Base-by-base conservation (phyloP, 2,113 vertebrate genomes). In the Amphiprion percula region DNA sequence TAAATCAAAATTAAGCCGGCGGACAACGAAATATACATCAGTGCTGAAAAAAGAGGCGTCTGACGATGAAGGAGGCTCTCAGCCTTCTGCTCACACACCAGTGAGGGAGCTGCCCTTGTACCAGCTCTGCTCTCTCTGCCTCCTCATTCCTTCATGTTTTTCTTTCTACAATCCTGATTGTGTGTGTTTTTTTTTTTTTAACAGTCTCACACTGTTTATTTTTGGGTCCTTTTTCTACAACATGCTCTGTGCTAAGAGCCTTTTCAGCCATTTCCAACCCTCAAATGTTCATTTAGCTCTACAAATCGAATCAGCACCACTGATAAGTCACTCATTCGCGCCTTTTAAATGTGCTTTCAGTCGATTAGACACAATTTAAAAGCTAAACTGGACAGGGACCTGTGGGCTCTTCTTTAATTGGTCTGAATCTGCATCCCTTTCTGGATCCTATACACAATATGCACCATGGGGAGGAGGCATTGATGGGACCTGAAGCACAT, bases 1-100 rank as follows among this genome's bases (percentile, higher is more conserved):
- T 99, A 99, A 99, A 99, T 99, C 98, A 99, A 98, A 98, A 99
- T 99, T 98, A 99, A 97, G 97, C 70, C 94, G 88, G 94, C 94
- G 96, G 97, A 97, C 97, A 98, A 97, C 97, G 96, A 97, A 98
- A 97, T 99, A 98, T 97, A 98, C 97, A 98, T 97, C 96, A 97
- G 95, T 96, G 96, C 94, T 94, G 11, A 33, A 62, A 16, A 23
- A n/a, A 68, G 95, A 96, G 17, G n/a, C 4, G 17, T 9, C 93
- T 96, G 96, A 97, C 95, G 96, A 94, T 95, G 96, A 96, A 96
- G 95, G 95, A 96, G 95, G 93, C 60, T 75, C 64, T 14, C 58
- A 67, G 90, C 95, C 94, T 91, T 91, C 92, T 92, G 82, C 95
- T 92, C 94, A 86, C 94, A 86, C 95, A 86, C 7, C 94, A 79